Evolutionary conservation across 2,797 vertebrate genomes (phyloP).

Genomic region (Lepilemur septentrionalis): DNA sequence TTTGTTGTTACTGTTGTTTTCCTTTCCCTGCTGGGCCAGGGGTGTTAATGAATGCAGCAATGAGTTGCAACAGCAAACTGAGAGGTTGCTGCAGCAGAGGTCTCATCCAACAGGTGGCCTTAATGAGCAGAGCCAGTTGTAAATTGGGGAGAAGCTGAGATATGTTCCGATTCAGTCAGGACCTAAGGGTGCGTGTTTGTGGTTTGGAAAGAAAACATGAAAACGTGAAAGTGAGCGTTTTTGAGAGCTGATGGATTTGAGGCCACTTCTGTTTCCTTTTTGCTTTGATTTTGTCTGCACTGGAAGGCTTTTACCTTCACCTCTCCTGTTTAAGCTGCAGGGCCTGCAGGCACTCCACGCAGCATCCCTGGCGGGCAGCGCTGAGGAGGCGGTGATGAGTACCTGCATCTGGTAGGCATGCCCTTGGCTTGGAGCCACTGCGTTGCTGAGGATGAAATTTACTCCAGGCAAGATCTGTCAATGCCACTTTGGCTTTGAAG

Average conservation of each 20-base stretch:
- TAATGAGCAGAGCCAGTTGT: slow-evolving; percentile 58
- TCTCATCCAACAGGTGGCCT: slow-evolving; percentile 60
- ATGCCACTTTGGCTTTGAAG: background rate
- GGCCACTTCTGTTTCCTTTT: slow-evolving; percentile 4
- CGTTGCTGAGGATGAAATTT: background rate
- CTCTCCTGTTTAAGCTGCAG: slow-evolving; percentile 54
- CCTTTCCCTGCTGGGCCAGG: slow-evolving; percentile 36
- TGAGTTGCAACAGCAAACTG: background rate
- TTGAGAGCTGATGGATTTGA: background rate
- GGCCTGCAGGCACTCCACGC: background rate
- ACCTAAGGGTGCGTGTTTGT: background rate
- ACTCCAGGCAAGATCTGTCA: background rate
- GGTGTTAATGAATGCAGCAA: slow-evolving; percentile 56
- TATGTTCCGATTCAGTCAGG: background rate
- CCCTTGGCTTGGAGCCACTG: background rate
- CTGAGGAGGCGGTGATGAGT: background rate
- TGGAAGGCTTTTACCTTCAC: background rate
- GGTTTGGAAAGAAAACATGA: background rate
- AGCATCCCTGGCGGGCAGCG: background rate
- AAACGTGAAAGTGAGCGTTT: background rate
- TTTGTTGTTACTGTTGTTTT: background rate
- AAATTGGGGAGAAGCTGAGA: slow-evolving; percentile 2
- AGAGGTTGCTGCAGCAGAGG: slow-evolving; percentile 52
- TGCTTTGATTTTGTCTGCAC: background rate
- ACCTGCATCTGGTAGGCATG: background rate